Base-by-base conservation (phyloP, 1,140 invertebrate genomes). In the Lucilia sericata region DNA sequence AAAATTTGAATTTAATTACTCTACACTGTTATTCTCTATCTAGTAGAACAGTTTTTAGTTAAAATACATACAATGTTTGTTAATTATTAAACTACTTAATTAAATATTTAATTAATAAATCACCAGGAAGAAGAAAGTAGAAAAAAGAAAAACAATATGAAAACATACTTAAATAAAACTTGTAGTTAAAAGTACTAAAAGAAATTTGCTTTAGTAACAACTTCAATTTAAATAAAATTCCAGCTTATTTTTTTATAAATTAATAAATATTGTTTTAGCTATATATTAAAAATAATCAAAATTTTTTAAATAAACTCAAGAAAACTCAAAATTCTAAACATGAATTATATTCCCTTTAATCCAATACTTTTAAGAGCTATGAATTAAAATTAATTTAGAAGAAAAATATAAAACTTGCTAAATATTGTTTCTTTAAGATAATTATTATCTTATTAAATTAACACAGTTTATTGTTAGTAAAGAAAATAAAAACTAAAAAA, bases 51-150 rank as follows among this genome's bases (percentile, higher is more conserved):
- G 7, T 60, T 60, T 60, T 60, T 60, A 17, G 55, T 70, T 70
- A 21, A 70, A 70, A 21, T 70, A 60, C 55, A 60, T 60, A 70
- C 65, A 70, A 70, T 70, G 65, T 70, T 30, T 70, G 21, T 70
- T 70, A 70, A 70, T 21, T 70, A 70, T 10, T 55, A 55, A 4
- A 55, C 51, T 55, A 55, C 51, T 17, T 55, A 17, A 55, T 55
- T 55, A 55, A 17, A n/a, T 17, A 55, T 55, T 42, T 42, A 42
- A 42, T 42, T 42, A 55, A 17, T 55, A 55, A 55, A 55, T 55
- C 51, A 55, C 51, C 51, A 55, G 17, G 51, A 17, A 55, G 51
- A 55, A 55, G 51, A 55, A 55, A 30, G 25, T 30, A 3, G 25
- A n/a, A 51, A 51, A 36, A 36, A 4, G 8, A 36, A 42, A 8